Conservation (phyloP, 2,797 vertebrate genomes). For the Echiichthys vipera region DNA sequence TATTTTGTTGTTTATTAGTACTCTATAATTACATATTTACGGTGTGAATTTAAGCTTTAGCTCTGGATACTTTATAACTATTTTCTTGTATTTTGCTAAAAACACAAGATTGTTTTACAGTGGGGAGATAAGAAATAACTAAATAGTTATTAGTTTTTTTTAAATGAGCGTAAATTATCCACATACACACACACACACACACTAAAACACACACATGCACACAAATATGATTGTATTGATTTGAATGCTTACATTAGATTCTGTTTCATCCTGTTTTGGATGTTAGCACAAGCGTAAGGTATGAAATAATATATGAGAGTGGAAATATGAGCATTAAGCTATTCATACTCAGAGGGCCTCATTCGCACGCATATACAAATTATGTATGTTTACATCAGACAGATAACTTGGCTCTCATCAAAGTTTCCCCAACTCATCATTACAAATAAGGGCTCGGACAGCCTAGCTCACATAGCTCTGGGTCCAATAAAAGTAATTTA, state of each 20-base stretch:
- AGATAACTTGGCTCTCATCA: slow-evolving; percentile 45
- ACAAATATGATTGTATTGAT: neutral
- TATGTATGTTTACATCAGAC: slow-evolving; percentile 36
- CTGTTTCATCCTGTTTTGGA: neutral
- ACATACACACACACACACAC: neutral
- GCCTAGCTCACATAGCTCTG: slow-evolving; percentile 43
- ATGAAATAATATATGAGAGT: neutral
- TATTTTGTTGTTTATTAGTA: neutral
- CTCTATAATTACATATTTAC: too few species aligned
- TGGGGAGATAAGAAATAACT: neutral
- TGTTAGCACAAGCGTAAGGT: too few species aligned
- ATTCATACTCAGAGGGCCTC: slow-evolving; percentile 8
- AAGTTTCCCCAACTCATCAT: too few species aligned
- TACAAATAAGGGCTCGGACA: too few species aligned
- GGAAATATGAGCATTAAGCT: neutral
- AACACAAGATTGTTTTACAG: neutral
- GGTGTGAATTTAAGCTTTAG: neutral
- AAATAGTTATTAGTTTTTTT: neutral
- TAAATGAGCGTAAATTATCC: too few species aligned
- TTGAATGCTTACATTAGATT: neutral
- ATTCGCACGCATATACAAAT: slow-evolving; percentile 15
- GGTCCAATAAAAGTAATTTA: slow-evolving; percentile 53
- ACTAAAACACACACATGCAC: neutral
- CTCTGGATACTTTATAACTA: neutral
- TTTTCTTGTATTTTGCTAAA: neutral